These are phyloP conservation scores for Nasonia oneida DNA, from an alignment of 2,888 invertebrate species.

Conservation along the genomic window DNA sequence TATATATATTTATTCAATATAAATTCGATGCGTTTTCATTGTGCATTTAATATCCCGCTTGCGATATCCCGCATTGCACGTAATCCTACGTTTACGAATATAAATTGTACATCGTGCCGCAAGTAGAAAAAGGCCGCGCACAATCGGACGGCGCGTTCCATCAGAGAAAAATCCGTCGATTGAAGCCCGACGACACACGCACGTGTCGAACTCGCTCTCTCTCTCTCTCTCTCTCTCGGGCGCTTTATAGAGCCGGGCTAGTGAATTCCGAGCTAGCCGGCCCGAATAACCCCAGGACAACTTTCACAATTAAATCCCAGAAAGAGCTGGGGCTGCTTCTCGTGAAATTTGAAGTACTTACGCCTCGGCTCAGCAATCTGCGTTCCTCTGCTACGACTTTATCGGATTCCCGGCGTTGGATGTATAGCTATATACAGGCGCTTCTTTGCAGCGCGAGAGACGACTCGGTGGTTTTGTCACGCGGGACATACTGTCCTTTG, in stretches of 20 bases:
- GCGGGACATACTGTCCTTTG: conserved; percentile 48
- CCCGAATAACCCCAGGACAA: conserved; percentile 36
- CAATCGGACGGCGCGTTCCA: neutral
- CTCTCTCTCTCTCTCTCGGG: no score
- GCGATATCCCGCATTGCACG: no score
- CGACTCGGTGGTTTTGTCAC: conserved; percentile 24
- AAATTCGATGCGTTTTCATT: conserved; percentile 19
- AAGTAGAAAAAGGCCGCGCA: neutral
- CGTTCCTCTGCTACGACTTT: conserved; percentile 45
- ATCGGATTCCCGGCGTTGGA: conserved; percentile 39
- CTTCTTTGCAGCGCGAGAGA: conserved; percentile 13
- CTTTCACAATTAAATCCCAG: conserved; percentile 58
- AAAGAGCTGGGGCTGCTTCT: neutral
- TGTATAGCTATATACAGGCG: neutral
- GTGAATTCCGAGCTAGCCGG: conserved; percentile 33
- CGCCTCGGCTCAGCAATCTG: conserved; percentile 52
- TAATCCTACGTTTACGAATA: no score
- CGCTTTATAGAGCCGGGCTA: neutral
- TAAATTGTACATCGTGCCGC: no score
- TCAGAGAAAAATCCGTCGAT: neutral
- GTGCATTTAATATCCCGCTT: neutral
- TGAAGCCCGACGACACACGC: neutral
- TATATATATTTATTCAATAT: conserved; percentile 41
- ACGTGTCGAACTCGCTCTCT: no score
- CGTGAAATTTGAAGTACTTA: conserved; percentile 55